phyloP scores from a whole-genome alignment of 2,888 invertebrate genomes.

The Macrophya annulata region DNA sequence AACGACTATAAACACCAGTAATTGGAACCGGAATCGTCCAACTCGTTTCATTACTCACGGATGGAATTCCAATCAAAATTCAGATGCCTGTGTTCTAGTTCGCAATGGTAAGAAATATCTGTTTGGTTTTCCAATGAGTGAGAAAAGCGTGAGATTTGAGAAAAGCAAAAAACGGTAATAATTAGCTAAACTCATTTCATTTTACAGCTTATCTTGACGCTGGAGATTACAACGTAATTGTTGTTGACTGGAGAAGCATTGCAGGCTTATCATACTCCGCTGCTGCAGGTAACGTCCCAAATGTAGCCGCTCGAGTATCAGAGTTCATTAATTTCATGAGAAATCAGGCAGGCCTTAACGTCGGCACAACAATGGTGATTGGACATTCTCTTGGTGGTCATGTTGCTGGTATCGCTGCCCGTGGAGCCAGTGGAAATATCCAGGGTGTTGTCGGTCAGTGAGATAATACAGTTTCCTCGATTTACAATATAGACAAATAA shows the following conservation, averaged over 20 bases:
- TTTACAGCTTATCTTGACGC: constrained; percentile 75
- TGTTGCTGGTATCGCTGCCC: constrained; percentile 75
- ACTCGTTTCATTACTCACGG: constrained; percentile 30
- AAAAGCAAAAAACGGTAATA: not conserved
- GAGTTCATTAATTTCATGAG: constrained; percentile 71
- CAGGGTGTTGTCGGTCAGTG: constrained; percentile 62
- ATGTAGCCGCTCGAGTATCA: constrained; percentile 64
- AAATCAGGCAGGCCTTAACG: constrained; percentile 61
- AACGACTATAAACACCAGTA: not conserved
- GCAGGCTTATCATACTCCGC: constrained; percentile 75
- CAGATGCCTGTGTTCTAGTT: not conserved
- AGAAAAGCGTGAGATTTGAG: too few species aligned
- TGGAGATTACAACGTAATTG: constrained; percentile 79
- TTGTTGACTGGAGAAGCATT: constrained; percentile 80
- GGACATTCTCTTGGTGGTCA: constrained; percentile 79
- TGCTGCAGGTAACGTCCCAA: constrained; percentile 78
- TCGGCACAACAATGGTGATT: constrained; percentile 72
- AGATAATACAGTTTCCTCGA: not conserved
- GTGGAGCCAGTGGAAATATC: constrained; percentile 61
- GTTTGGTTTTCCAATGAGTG: not conserved
- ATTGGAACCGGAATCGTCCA: not conserved
- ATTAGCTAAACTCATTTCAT: not conserved
- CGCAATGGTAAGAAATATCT: constrained; percentile 25
- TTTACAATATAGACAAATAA: not conserved
- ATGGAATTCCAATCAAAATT: constrained; percentile 6